A percentile compares a stretch with the other conserved stretches of the same genome.
Conservation (phyloP, 2,113 vertebrate genomes). For the Spizaetus ornatus region DNA sequence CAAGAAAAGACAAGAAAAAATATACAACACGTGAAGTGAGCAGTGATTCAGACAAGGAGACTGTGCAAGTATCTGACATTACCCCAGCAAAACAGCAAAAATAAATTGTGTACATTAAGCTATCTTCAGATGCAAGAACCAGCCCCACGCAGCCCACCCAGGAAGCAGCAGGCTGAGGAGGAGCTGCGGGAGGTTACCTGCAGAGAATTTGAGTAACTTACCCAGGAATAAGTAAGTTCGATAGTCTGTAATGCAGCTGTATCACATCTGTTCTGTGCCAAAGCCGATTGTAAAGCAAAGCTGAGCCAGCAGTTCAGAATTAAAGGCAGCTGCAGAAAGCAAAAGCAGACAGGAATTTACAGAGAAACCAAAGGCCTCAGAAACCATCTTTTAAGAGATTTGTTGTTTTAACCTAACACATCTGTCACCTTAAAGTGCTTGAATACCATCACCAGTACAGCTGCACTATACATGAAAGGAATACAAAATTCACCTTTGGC, state of each 20-base stretch:
- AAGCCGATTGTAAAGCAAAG: background rate
- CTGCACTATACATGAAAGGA: background rate
- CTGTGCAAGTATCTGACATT: background rate
- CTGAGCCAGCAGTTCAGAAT: background rate
- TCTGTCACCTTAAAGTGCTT: background rate
- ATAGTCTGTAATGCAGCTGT: background rate
- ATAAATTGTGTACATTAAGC: background rate
- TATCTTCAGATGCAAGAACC: background rate
- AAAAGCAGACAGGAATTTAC: background rate
- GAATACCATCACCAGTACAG: background rate
- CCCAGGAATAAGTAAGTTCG: background rate
- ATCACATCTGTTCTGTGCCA: background rate
- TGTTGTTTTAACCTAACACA: background rate
- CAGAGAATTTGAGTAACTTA: background rate
- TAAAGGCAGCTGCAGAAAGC: background rate
- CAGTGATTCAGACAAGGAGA: background rate
- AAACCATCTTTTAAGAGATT: background rate
- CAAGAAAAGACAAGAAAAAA: background rate
- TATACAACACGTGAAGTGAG: background rate
- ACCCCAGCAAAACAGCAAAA: background rate
- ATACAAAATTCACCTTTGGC: background rate
- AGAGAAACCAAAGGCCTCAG: background rate
- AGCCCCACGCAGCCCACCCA: accelerated
- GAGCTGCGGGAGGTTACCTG: background rate
- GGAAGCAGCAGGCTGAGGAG: background rate